These are phyloP conservation scores for Ceyx cyanopectus DNA, from an alignment of 2,113 vertebrate species.

Conservation along the genomic window DNA sequence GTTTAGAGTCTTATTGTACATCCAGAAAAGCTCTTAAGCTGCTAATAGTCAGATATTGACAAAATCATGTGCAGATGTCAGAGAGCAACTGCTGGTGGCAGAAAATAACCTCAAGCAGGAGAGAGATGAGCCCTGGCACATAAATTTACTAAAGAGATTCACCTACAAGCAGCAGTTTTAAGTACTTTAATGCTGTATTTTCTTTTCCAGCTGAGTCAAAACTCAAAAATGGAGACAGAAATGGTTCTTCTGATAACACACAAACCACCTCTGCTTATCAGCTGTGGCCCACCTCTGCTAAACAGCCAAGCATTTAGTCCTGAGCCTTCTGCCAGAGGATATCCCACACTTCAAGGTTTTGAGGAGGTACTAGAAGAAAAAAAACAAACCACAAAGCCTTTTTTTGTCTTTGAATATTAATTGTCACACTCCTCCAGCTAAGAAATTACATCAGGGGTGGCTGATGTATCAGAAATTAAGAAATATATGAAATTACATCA, in stretches of 20 bases:
- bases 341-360: not conserved
- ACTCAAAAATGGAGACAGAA: not conserved
- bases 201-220: not conserved
- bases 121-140: too few species aligned
- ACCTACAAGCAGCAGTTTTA: too few species aligned
- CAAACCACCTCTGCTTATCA: not conserved
- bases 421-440: not conserved
- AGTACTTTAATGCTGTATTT: too few species aligned
- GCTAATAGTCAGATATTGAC: too few species aligned
- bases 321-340: not conserved
- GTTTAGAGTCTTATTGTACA: too few species aligned
- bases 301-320: not conserved
- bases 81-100: too few species aligned
- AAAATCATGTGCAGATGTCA: too few species aligned
- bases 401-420: not conserved
- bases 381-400: not conserved
- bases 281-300: not conserved
- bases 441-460: not conserved
- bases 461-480: too few species aligned
- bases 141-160: too few species aligned
- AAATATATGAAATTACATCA: not conserved
- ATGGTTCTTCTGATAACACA: not conserved
- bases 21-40: too few species aligned
- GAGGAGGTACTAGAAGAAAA: not conserved
- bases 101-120: too few species aligned